These are phyloP conservation scores for Dicrurus megarhynchus DNA, from an alignment of 2,113 vertebrate genomes.

Conservation along the genomic window DNA sequence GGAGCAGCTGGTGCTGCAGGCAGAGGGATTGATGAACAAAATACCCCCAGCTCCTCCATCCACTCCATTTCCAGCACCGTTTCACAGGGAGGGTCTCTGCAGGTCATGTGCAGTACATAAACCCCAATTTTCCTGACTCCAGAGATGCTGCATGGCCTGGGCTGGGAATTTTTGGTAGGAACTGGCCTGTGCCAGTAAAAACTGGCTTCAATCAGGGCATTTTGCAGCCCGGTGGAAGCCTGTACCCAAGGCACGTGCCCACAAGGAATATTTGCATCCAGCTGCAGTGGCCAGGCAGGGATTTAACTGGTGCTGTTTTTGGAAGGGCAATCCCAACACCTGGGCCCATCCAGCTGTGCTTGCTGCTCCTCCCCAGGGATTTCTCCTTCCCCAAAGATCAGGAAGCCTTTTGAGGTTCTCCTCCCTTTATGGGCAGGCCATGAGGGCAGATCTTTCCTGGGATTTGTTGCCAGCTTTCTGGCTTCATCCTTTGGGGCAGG, in stretches of 20 bases:
- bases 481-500: not conserved
- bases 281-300: not conserved
- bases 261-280: not conserved
- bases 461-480: not conserved
- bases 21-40: not conserved
- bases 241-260: too few relatives aligned
- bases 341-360: not conserved
- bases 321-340: not conserved
- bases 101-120: accelerated
- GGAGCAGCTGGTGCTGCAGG: not conserved
- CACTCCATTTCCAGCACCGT: not conserved
- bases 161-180: not conserved
- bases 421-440: not conserved
- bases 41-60: not conserved
- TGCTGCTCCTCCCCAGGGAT: not conserved
- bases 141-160: not conserved
- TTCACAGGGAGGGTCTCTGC: not conserved
- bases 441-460: not conserved
- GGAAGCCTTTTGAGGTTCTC: not conserved
- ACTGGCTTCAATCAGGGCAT: not conserved
- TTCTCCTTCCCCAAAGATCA: not conserved
- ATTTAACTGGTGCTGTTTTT: not conserved
- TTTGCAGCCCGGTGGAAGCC: not conserved
- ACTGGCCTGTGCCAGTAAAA: not conserved
- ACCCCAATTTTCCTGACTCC: not conserved